These are phyloP conservation scores for Tigriopus californicus DNA, from an alignment of 2,888 invertebrate genomes.

Conservation along the genomic window DNA sequence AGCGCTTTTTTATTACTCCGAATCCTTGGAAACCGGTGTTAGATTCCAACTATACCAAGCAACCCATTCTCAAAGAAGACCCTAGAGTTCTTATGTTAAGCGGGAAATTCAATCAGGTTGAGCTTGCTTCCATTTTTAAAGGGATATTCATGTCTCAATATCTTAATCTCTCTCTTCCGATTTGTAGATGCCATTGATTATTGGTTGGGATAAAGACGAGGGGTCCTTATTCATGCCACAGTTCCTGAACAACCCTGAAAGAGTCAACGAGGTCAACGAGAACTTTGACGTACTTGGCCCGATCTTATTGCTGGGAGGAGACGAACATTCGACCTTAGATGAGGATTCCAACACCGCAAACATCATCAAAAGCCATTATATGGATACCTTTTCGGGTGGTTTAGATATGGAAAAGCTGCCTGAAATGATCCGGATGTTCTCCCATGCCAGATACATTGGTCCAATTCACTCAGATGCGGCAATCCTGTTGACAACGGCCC, in stretches of 20 bases:
- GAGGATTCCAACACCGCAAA: slow-evolving; percentile 1
- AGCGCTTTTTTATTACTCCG: neutral
- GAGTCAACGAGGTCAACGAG: neutral
- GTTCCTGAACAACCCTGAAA: neutral
- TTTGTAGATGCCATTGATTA: neutral
- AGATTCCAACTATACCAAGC: neutral
- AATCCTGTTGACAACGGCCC: too few relatives aligned
- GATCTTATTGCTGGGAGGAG: neutral
- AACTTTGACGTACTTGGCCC: slow-evolving; percentile 3
- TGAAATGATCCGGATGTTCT: neutral
- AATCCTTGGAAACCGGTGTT: neutral
- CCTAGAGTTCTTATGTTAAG: neutral
- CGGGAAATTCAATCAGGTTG: neutral
- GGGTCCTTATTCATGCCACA: neutral
- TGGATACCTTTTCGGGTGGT: neutral
- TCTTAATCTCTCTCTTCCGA: too few relatives aligned
- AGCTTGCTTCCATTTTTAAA: too few relatives aligned
- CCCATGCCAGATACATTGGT: too few relatives aligned
- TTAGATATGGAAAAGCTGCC: neutral
- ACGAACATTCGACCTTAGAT: neutral
- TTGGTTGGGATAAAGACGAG: neutral
- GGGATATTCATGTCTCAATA: too few relatives aligned
- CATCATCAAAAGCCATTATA: neutral
- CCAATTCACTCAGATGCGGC: too few relatives aligned
- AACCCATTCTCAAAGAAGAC: neutral